Conservation (phyloP, 2,113 vertebrate genomes). For the Genyomyrus donnyi region DNA sequence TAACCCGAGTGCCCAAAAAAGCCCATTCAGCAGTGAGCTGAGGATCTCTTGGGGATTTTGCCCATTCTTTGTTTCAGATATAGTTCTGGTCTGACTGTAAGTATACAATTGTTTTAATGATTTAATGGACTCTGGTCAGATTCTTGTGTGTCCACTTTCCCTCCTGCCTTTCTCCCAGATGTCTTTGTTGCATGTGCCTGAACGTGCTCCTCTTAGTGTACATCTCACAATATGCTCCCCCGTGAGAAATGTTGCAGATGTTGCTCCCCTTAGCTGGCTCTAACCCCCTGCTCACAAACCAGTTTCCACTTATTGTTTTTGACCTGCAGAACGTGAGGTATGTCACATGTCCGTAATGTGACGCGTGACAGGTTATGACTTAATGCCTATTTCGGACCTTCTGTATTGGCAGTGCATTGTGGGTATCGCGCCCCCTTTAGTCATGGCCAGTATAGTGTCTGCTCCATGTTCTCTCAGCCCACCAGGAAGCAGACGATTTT, state of each 20-base stretch:
- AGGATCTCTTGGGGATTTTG: conserved; percentile 15
- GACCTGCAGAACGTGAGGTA: background rate
- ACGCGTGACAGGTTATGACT: background rate
- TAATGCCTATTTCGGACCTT: background rate
- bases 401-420: background rate
- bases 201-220: background rate
- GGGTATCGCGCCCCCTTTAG: background rate
- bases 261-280: background rate
- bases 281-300: background rate
- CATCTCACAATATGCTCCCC: background rate
- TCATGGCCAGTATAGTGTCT: background rate
- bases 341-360: background rate
- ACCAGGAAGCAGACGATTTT: conserved; percentile 23
- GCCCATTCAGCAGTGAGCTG: conserved; percentile 20
- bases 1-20: conserved; percentile 25
- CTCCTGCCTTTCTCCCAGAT: background rate
- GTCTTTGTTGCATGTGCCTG: background rate
- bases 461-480: background rate
- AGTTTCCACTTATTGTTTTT: background rate
- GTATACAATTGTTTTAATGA: conserved; percentile 10
- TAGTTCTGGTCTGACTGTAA: background rate
- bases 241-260: background rate
- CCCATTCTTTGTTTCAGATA: conserved; percentile 14
- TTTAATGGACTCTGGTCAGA: background rate
- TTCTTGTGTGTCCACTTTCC: background rate